A percentile compares a stretch with the other conserved stretches of the same genome.
These are phyloP conservation scores for Tenodera sinensis DNA, from an alignment of 2,888 invertebrate species.

Conservation along the genomic window DNA sequence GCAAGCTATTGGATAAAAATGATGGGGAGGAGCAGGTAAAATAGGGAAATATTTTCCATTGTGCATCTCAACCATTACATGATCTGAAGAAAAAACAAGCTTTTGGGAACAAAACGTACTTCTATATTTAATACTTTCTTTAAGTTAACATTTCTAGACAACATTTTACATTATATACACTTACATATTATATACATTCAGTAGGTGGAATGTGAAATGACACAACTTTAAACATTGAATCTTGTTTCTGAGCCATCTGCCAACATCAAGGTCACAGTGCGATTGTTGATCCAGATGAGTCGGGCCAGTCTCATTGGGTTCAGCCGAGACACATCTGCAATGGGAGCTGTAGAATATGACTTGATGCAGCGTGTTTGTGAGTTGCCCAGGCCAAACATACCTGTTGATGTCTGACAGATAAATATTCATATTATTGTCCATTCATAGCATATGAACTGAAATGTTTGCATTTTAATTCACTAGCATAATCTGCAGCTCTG, in stretches of 20 bases:
- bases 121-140: too few relatives aligned
- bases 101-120: too few relatives aligned
- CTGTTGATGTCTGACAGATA: constrained; percentile 59
- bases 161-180: not conserved
- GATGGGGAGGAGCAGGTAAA: too few relatives aligned
- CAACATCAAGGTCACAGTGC: constrained; percentile 88
- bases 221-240: constrained; percentile 61
- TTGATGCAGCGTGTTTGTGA: constrained; percentile 95
- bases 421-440: not conserved
- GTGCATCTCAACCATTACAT: too few relatives aligned
- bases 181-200: not conserved
- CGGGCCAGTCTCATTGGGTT: constrained; percentile 88
- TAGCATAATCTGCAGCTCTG: too few relatives aligned
- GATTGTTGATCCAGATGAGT: constrained; percentile 92
- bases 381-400: constrained; percentile 96
- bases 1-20: too few relatives aligned
- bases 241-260: constrained; percentile 93
- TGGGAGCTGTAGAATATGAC: constrained; percentile 89
- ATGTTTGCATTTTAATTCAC: too few relatives aligned
- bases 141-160: too few relatives aligned
- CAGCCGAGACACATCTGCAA: constrained; percentile 80
- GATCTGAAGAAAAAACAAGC: too few relatives aligned
- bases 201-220: not conserved
- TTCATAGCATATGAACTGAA: too few relatives aligned
- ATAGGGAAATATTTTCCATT: too few relatives aligned